Evolutionary conservation across 2,888 invertebrate genomes (phyloP).

Genomic region (Oasisia sp.): DNA sequence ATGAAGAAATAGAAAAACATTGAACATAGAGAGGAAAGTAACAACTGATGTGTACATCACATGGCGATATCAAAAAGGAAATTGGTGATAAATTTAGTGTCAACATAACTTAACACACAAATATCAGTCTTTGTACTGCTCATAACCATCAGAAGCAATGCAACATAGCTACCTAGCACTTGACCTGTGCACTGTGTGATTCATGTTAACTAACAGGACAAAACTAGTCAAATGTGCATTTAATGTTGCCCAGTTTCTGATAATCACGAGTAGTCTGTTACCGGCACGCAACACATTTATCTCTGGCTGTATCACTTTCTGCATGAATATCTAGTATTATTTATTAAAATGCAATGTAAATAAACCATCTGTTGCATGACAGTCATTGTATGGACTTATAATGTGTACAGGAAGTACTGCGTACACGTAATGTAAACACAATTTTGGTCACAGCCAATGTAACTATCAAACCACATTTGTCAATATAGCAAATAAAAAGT

Average conservation of each 20-base stretch:
- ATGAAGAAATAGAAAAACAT: constrained; percentile 4
- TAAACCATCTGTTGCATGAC: neutral
- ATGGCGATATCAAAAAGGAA: constrained; percentile 12
- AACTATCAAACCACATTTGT: neutral
- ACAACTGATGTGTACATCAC: constrained; percentile 1
- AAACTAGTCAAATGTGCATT: neutral
- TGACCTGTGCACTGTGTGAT: neutral
- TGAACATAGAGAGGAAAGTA: neutral
- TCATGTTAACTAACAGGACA: neutral
- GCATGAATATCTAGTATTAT: neutral
- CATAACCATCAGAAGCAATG: neutral
- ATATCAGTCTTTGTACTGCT: neutral
- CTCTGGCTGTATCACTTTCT: neutral
- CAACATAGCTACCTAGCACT: neutral
- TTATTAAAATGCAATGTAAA: neutral
- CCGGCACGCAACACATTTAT: neutral
- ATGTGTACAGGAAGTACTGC: neutral
- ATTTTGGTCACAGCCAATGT: neutral
- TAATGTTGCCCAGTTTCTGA: constrained; percentile 1
- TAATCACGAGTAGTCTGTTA: neutral
- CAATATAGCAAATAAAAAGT: neutral
- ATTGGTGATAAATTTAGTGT: neutral
- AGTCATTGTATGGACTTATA: neutral
- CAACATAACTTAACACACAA: neutral
- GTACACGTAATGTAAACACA: neutral